phyloP scores from a whole-genome alignment of 1,140 invertebrate species.

The Campoletis sonorensis region DNA sequence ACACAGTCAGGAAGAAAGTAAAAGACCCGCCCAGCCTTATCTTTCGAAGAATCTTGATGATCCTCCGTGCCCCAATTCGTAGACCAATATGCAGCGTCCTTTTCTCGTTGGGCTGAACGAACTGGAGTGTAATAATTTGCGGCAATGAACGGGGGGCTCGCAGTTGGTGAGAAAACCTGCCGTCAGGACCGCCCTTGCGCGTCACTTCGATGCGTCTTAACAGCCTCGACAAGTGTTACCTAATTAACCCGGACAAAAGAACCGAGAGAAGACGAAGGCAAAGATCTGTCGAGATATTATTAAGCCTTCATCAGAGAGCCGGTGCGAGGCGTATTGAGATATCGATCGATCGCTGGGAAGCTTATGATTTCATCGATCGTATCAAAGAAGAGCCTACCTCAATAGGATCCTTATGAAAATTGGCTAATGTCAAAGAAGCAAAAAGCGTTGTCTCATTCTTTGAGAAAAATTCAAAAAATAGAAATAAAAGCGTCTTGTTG shows the following conservation, averaged over 20 bases:
- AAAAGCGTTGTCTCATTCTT: background rate
- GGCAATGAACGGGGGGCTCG: background rate
- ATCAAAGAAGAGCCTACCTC: background rate
- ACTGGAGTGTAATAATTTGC: background rate
- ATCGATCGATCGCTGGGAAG: background rate
- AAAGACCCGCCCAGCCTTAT: conserved; percentile 16
- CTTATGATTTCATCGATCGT: background rate
- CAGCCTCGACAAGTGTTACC: conserved; percentile 21
- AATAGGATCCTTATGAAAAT: background rate
- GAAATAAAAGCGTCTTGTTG: background rate
- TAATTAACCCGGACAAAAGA: conserved; percentile 25
- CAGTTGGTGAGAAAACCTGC: conserved; percentile 19
- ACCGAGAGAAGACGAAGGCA: background rate
- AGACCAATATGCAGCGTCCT: background rate
- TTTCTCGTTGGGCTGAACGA: background rate
- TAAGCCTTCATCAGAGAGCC: conserved; percentile 3
- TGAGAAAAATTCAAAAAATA: background rate
- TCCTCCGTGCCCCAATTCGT: background rate
- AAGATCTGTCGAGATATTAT: conserved; percentile 1
- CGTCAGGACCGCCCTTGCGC: conserved; percentile 12
- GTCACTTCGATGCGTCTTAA: background rate
- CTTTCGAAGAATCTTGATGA: background rate
- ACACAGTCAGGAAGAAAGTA: conserved; percentile 1
- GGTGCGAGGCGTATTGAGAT: background rate
- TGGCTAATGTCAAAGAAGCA: no score